These are phyloP conservation scores for Zoanthus gigantus DNA, from an alignment of 92 coral and sea anemone species.

Conservation along the genomic window DNA sequence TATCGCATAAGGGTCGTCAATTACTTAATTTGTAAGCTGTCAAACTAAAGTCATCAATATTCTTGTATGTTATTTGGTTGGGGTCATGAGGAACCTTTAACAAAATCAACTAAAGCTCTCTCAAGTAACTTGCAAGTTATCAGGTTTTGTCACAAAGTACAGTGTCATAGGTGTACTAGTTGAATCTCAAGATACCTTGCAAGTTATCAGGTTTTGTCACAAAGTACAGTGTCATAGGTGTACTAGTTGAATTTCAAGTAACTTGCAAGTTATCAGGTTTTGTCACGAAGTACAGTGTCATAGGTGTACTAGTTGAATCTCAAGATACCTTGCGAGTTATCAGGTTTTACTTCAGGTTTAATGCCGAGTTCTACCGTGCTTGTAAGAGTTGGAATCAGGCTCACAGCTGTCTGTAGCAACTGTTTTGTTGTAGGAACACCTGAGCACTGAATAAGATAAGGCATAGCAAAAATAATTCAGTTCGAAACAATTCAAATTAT, in stretches of 20 bases:
- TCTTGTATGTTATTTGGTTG: no score
- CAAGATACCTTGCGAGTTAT: conserved; percentile 36
- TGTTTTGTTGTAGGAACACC: conserved; percentile 83
- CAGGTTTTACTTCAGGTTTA: conserved; percentile 48
- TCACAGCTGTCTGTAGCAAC: conserved; percentile 66
- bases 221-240: not conserved
- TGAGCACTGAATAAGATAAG: conserved; percentile 54
- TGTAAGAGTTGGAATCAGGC: conserved; percentile 70
- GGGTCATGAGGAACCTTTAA: no score
- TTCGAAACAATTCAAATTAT: no score
- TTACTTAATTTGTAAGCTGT: no score
- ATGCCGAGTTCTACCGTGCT: conserved; percentile 71
- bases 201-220: conserved; percentile 9
- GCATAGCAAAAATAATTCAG: no score
- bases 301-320: not conserved
- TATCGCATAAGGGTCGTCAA: not conserved
- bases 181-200: conserved; percentile 14
- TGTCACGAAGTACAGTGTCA: not conserved
- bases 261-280: not conserved
- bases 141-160: not conserved
- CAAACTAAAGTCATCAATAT: no score
- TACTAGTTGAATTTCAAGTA: not conserved
- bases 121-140: not conserved
- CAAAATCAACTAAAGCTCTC: no score
- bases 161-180: not conserved